Percentiles rank a stretch among this genome's conserved stretches.
These are phyloP conservation scores for Gymnocheta viridis DNA, from an alignment of 2,888 invertebrate genomes.

Conservation along the genomic window DNA sequence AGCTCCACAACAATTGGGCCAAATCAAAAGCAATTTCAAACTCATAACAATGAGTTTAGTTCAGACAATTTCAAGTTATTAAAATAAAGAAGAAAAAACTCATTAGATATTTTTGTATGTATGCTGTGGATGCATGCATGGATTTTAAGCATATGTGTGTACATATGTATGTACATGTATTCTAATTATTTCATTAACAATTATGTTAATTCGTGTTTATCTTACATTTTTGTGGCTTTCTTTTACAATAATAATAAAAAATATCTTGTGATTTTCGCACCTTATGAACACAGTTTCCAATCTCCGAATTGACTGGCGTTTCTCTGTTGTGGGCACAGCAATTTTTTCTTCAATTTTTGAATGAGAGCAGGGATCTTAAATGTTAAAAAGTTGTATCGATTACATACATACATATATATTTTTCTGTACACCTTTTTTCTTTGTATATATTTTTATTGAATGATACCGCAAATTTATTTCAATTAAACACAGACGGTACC, in stretches of 20 bases:
- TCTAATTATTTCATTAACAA: conserved; percentile 60
- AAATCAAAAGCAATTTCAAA: background rate
- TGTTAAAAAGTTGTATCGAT: conserved; percentile 45
- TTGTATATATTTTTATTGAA: conserved; percentile 4
- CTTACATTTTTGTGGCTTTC: conserved; percentile 54
- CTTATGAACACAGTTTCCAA: conserved; percentile 68
- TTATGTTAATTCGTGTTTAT: conserved; percentile 53
- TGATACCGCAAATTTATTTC: conserved; percentile 37
- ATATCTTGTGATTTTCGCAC: conserved; percentile 68
- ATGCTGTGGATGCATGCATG: background rate
- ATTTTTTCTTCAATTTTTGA: conserved; percentile 28
- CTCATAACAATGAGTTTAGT: background rate
- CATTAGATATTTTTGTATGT: background rate
- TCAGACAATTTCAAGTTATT: background rate
- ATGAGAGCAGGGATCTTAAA: conserved; percentile 16
- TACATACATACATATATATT: conserved; percentile 29
- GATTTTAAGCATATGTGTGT: no score
- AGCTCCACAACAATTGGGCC: background rate
- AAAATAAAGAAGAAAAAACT: conserved; percentile 12
- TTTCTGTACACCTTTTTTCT: conserved; percentile 7
- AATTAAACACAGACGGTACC: conserved; percentile 9
- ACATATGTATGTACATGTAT: no score
- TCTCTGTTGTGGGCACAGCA: conserved; percentile 2
- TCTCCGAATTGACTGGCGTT: conserved; percentile 32
- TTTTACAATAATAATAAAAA: conserved; percentile 7